Conservation (phyloP, 2,113 vertebrate species). For the Mustela nigripes region DNA sequence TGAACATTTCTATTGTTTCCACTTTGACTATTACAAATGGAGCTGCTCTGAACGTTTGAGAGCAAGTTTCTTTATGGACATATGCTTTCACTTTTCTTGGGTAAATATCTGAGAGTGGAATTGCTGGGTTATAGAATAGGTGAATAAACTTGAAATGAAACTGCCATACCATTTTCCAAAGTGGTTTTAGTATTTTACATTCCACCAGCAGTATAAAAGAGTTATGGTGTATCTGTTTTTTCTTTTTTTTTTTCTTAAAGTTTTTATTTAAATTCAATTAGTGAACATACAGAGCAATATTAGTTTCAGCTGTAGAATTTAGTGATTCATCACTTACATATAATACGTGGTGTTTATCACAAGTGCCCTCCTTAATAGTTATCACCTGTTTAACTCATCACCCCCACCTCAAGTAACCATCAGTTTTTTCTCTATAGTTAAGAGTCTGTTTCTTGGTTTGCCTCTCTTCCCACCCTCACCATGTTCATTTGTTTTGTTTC, state of each 20-base stretch:
- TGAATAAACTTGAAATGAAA: neutral
- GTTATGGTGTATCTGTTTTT: neutral
- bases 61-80: neutral
- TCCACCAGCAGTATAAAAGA: neutral
- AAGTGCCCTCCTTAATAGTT: neutral
- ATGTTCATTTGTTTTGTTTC: neutral
- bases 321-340: neutral
- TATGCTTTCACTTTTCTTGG: neutral
- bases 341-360: neutral
- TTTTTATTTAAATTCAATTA: neutral
- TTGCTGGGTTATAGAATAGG: neutral
- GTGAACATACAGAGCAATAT: neutral
- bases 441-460: neutral
- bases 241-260: neutral
- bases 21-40: neutral
- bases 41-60: neutral
- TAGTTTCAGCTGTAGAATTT: neutral
- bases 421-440: neutral
- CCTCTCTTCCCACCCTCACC: neutral
- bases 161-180: neutral
- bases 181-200: neutral
- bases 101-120: neutral
- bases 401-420: neutral
- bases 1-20: neutral
- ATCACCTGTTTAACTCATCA: neutral